Evolutionary conservation across 2,888 invertebrate genomes (phyloP), one percentile per base, ranked within the genome.

Genomic region (Amblyjoppa fuscipennis): DNA sequence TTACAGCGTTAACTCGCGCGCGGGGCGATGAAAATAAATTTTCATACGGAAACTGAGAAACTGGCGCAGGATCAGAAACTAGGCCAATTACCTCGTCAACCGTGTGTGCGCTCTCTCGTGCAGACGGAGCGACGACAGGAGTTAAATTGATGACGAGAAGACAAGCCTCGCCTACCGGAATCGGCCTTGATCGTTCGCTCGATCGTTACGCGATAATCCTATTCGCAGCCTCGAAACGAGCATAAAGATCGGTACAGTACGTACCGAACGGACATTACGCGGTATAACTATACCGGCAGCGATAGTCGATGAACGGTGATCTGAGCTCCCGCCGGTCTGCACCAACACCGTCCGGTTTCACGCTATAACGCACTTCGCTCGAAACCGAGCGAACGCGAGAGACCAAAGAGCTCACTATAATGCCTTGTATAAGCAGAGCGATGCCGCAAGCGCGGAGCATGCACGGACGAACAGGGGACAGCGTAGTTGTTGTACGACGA

Each of bases 151-250:
- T 70, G 64, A 73, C 68, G 77, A 79, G 59, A 80, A 45, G 79
- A 68, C 34, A 79, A 71, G 74, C 41, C 56, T 77, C 68, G 59
- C 77, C 85, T 84, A 85, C 88, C 85, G 86, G 80, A 84, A 87
- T 86, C 83, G 87, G 86, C 90, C 90, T 90, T 90, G 90, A 90
- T 90, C 88, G 81, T 86, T 75, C 81, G 80, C 70, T 77, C 84
- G 81, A 74, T 85, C 69, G 84, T 81, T 81, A 85, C 71, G 73
- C 85, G 81, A 87, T 87, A 81, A 82, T 84, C 68, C 73, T 59
- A 51, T 64, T 82, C 69, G 71, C 73, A 82, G 81, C 75, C 82
- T 79, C 79, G 78, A 76, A 81, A 73, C 41, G 16, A 68, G 53
- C 56, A 82, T 80, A 87, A 87, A 82, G 84, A 87, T 71, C 79